These are phyloP conservation scores for Pterostichus niger DNA, from an alignment of 2,888 invertebrate species.

Conservation along the genomic window DNA sequence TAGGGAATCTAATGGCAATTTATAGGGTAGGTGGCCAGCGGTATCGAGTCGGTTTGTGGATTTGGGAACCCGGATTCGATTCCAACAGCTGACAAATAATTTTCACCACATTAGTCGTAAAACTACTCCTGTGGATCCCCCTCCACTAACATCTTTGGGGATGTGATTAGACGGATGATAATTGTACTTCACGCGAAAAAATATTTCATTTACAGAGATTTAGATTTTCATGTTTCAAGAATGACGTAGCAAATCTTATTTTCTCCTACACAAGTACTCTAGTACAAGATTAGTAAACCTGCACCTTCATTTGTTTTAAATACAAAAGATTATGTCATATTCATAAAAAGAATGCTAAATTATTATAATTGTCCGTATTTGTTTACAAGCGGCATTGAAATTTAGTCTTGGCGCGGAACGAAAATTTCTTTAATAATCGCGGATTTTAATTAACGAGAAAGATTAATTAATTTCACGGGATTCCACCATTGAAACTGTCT, in stretches of 20 bases:
- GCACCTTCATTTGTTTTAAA: constrained; percentile 25
- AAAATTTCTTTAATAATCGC: constrained; percentile 3
- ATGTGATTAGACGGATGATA: too few species aligned
- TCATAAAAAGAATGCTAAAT: constrained; percentile 46
- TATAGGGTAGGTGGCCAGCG: too few species aligned
- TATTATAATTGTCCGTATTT: constrained; percentile 44
- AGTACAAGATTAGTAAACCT: constrained; percentile 8
- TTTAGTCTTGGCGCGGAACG: not conserved
- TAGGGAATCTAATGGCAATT: too few species aligned
- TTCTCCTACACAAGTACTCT: constrained; percentile 7
- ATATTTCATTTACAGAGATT: too few species aligned
- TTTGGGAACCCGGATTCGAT: too few species aligned
- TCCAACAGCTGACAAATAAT: too few species aligned
- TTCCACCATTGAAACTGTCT: not conserved
- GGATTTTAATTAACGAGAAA: not conserved
- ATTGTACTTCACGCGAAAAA: too few species aligned
- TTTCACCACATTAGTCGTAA: too few species aligned
- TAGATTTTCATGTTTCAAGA: not conserved
- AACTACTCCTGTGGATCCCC: too few species aligned
- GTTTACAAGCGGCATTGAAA: constrained; percentile 36
- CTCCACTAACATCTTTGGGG: too few species aligned
- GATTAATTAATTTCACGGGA: not conserved
- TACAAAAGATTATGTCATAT: constrained; percentile 48
- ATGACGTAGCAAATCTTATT: constrained; percentile 4
- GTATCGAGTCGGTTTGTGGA: too few species aligned